phyloP scores from a whole-genome alignment of 2,797 vertebrate species.

The Heliangelus exortis region DNA sequence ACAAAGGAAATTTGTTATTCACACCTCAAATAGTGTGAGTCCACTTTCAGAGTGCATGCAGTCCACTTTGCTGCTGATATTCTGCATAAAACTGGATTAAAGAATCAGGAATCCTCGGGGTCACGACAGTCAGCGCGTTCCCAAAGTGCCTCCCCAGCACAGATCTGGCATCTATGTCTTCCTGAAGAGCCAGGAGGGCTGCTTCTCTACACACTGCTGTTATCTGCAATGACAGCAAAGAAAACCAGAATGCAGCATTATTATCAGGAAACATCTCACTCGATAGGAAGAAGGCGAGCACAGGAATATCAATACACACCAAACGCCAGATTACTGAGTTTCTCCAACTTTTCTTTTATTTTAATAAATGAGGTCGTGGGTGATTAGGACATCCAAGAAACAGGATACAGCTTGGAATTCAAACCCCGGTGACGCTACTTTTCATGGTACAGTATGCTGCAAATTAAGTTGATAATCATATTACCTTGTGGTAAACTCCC shows the following conservation, averaged over 20 bases:
- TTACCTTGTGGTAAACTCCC: conserved; percentile 23
- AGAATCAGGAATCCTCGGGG: conserved; percentile 89
- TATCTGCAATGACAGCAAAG: conserved; percentile 83
- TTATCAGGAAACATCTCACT: background rate
- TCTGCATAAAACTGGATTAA: conserved; percentile 87
- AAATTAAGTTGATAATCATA: conserved; percentile 29
- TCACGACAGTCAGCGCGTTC: conserved; percentile 83
- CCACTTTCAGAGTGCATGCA: conserved; percentile 78
- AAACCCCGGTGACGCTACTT: background rate
- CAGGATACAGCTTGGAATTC: background rate
- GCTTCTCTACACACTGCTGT: conserved; percentile 93
- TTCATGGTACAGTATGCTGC: background rate
- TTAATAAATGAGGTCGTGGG: background rate
- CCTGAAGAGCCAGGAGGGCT: conserved; percentile 88
- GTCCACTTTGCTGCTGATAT: conserved; percentile 87
- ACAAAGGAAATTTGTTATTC: conserved; percentile 24
- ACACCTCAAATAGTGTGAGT: background rate
- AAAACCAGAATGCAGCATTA: accelerated
- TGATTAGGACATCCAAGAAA: background rate
- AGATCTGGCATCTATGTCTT: conserved; percentile 83
- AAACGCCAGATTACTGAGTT: background rate
- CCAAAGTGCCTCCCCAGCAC: conserved; percentile 85
- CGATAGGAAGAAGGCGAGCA: background rate
- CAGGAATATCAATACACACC: background rate
- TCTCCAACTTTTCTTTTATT: background rate